These are phyloP conservation scores for Cantharis nigra DNA, from an alignment of 2,888 invertebrate species.

Conservation along the genomic window DNA sequence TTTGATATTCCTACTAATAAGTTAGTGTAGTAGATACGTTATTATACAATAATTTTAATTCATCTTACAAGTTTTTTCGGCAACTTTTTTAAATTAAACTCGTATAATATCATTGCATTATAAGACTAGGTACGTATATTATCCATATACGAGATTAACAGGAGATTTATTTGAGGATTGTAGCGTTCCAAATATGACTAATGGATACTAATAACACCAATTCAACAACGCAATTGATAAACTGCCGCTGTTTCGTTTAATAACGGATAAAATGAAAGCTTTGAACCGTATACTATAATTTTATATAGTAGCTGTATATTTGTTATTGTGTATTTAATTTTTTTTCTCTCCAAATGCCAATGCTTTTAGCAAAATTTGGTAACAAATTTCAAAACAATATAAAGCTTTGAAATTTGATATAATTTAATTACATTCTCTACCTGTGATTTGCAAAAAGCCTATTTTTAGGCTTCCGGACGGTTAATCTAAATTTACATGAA, in stretches of 20 bases:
- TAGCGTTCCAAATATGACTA: slow-evolving; percentile 21
- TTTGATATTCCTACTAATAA: no score
- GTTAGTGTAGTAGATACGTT: neutral
- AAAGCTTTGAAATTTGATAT: neutral
- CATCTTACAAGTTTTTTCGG: neutral
- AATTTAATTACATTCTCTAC: no score
- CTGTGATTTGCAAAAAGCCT: no score
- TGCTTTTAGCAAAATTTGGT: neutral
- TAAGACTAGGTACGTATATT: neutral
- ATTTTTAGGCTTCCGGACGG: no score
- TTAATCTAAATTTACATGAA: no score
- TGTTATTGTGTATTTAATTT: neutral
- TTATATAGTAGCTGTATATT: neutral
- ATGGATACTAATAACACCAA: slow-evolving; percentile 27
- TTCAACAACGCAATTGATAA: slow-evolving; percentile 26
- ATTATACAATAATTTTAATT: neutral
- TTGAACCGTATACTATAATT: slow-evolving; percentile 7
- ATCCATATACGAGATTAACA: neutral
- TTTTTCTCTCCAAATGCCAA: neutral
- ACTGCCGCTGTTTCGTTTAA: slow-evolving; percentile 17
- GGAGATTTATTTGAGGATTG: neutral
- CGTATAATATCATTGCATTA: neutral
- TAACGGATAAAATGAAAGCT: slow-evolving; percentile 13
- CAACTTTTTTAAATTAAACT: neutral
- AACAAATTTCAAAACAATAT: neutral